A percentile compares a stretch with the other conserved stretches of the same genome.
These are phyloP conservation scores for Dysmachus trigonus DNA, from an alignment of 2,888 invertebrate genomes.

Conservation along the genomic window DNA sequence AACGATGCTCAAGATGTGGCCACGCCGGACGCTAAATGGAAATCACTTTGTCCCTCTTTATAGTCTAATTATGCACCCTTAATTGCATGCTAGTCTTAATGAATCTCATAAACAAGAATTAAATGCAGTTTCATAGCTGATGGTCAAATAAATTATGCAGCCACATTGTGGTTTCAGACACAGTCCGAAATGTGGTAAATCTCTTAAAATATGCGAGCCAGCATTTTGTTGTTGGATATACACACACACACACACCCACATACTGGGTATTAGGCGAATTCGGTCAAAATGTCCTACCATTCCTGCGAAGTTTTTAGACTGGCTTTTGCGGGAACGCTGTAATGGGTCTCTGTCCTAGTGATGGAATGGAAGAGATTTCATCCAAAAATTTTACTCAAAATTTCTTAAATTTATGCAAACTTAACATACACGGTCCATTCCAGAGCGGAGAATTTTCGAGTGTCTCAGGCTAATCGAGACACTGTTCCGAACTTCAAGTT, in stretches of 20 bases:
- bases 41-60: constrained; percentile 46
- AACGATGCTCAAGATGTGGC: constrained; percentile 13
- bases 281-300: neutral
- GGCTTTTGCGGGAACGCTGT: neutral
- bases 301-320: neutral
- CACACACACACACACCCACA: neutral
- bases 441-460: neutral
- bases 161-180: constrained; percentile 45
- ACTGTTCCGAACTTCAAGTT: neutral
- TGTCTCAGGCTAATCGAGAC: neutral
- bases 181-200: constrained; percentile 48
- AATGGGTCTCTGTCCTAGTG: neutral
- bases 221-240: constrained; percentile 11
- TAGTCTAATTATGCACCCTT: constrained; percentile 49
- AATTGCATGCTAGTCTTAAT: constrained; percentile 48
- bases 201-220: constrained; percentile 48
- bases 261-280: neutral
- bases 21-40: constrained; percentile 21
- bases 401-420: neutral
- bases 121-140: constrained; percentile 51
- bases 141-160: constrained; percentile 52
- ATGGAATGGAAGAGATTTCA: neutral
- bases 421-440: neutral
- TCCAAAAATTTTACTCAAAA: neutral
- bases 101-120: constrained; percentile 50